These are phyloP conservation scores for Carapus acus DNA, from an alignment of 2,797 vertebrate genomes.

Conservation along the genomic window DNA sequence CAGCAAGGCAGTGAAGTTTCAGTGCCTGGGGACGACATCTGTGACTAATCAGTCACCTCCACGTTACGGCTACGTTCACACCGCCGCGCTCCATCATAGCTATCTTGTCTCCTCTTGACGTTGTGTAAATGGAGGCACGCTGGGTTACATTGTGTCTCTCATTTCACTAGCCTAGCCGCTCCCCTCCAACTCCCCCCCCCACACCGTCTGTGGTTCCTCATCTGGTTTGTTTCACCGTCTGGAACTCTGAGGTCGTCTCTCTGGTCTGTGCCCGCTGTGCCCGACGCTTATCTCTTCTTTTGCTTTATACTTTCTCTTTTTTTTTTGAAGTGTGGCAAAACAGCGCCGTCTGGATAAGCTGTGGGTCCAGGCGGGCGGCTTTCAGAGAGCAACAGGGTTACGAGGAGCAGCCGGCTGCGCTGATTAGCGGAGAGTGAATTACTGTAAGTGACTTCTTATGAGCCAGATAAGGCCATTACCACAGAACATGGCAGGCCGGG, in stretches of 20 bases:
- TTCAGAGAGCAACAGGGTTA: slow-evolving; percentile 5
- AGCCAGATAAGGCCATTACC: slow-evolving; percentile 32
- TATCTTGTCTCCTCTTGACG: slow-evolving; percentile 14
- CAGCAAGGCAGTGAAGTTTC: slow-evolving; percentile 12
- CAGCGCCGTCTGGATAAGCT: slow-evolving; percentile 13
- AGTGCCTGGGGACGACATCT: slow-evolving; percentile 47
- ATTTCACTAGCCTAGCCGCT: slow-evolving; percentile 11
- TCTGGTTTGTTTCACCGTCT: slow-evolving; percentile 7
- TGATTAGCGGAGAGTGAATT: slow-evolving; percentile 47
- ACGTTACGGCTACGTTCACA: slow-evolving; percentile 22
- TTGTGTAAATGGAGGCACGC: slow-evolving; percentile 1
- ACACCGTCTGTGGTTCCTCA: background rate
- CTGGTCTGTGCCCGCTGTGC: background rate
- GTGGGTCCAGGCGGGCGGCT: background rate
- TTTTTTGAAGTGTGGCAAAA: slow-evolving; percentile 19
- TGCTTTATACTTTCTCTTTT: slow-evolving; percentile 6
- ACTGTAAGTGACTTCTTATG: slow-evolving; percentile 50
- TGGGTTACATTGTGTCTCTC: slow-evolving; percentile 20
- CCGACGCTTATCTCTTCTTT: slow-evolving; percentile 11
- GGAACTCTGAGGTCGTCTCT: background rate
- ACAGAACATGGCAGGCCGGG: slow-evolving; percentile 26
- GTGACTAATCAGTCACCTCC: slow-evolving; percentile 45
- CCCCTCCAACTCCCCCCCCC: slow-evolving; percentile 6
- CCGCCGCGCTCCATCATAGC: slow-evolving; percentile 25
- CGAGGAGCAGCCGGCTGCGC: slow-evolving; percentile 38